Evolutionary conservation across 1,140 invertebrate species (phyloP), one percentile per base, ranked within the genome.

Genomic region (Melipona quadrifasciata): DNA sequence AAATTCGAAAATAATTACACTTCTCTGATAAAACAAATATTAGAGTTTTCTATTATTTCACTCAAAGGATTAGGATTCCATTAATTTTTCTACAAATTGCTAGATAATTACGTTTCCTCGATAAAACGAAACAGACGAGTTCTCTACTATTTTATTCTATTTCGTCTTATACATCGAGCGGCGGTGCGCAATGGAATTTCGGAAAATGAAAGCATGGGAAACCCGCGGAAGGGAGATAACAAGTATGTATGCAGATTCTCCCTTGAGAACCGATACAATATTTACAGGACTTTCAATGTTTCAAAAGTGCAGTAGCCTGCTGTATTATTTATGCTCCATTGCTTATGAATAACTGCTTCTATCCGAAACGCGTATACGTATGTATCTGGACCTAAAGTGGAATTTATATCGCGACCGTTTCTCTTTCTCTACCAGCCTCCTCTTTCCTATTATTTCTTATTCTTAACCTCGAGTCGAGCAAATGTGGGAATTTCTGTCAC

Each of bases 271-370:
- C 53, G 70, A 89, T 91, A 82, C 73, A 86, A 92, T 91, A 92
- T 92, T 91, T 91, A 91, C 87, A 85, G 82, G 84, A 88, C 82
- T 90, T 89, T 92, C 86, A 90, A 92, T 91, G 91, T 91, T 91
- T 92, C 88, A 90, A 84, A 82, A 80, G 75, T 81, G 73, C 74
- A 86, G 64, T 58, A 72, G 81, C 86, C 73, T 90, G 84, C 90
- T 92, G 77, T 86, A 86, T 92, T 92, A 92, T 92, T 91, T 92
- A 92, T 90, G 87, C 85, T 76, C 87, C 89, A 87, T 91, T 92
- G 91, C 91, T 92, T 92, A 92, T 92, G 91, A 92, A 92, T 92
- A 92, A 92, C 91, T 72, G 91, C 89, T 86, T 86, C 87, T 85
- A 91, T 84, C 85, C 67, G 87, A 87, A 91, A 47, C 39, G 39